Conservation (phyloP, 2,797 vertebrate species). For the Falco rusticolus region DNA sequence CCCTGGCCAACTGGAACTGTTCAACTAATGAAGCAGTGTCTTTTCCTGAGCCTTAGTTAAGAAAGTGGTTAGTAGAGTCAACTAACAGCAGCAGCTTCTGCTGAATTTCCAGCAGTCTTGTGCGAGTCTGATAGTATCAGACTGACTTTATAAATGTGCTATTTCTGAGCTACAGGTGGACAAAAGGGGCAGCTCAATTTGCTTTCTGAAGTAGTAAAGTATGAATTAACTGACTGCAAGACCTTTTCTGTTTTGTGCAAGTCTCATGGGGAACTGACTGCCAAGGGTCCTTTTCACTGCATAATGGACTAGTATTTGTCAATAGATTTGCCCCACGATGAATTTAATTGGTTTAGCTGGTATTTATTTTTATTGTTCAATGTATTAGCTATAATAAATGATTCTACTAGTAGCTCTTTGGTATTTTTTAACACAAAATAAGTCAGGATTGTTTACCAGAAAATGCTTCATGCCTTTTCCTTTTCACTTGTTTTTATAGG, state of each 20-base stretch:
- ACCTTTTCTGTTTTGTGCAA: background rate
- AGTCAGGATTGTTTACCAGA: background rate
- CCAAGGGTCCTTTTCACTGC: background rate
- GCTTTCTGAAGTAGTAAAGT: background rate
- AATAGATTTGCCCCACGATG: background rate
- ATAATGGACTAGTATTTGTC: background rate
- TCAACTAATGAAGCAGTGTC: background rate
- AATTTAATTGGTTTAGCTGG: background rate
- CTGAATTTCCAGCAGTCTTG: background rate
- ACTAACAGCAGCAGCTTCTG: background rate
- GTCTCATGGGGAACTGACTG: background rate
- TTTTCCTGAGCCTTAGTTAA: background rate
- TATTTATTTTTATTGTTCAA: background rate
- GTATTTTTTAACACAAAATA: background rate
- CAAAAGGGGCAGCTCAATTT: background rate
- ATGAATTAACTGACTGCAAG: background rate
- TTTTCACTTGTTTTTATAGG: background rate
- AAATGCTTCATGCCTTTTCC: background rate
- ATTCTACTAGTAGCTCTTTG: background rate
- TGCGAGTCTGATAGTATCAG: background rate
- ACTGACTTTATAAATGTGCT: background rate
- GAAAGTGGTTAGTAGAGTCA: background rate
- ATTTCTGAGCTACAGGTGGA: background rate
- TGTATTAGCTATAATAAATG: background rate
- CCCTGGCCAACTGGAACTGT: background rate